Evolutionary conservation across 2,113 vertebrate genomes (phyloP), one percentile per base, ranked within the genome.

Genomic region (Heterochromis multidens): DNA sequence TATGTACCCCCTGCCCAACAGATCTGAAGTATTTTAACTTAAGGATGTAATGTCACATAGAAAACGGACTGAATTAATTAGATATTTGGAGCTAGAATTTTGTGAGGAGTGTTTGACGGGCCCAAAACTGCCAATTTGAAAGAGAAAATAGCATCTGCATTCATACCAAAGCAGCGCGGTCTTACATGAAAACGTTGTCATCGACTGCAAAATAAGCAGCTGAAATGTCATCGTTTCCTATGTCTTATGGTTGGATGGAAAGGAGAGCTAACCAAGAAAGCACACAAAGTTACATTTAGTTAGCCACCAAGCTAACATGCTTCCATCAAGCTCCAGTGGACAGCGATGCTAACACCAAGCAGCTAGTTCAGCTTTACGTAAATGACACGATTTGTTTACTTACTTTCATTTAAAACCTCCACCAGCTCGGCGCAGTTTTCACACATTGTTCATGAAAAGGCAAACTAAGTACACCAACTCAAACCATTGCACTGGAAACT

Each of bases 381-480:
- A 87, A 88, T 29, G 35, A 35, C 83, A 82, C 5, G 1, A 21
- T 35, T 57, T 19, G 27, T 62, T 77, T 89, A 98, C 98, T 98
- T 97, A 99, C 98, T 99, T 96, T 99, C 97, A 95, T 98, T 99
- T 95, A 99, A 97, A 95, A 98, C 98, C 97, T 99, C 98, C 97
- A 99, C 97, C 97, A 99, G 97, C 97, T 99, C 98, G 95, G 98
- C 97, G 96, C 98, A 99, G 97, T 98, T 99, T 95, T 99, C 98
- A 96, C 98, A 99, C 98, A 99, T 99, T 95, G 98, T 98, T 99
- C 97, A 96, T 96, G 94, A 93, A 97, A 95, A 94, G 92, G 85
- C 74, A 77, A 70, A 76, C 57, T 35, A 88, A 81, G 96, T 94
- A 96, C 85, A 58, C 78, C 80, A 92, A 88, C 94, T 97, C 97